Evolutionary conservation across 92 coral and sea anemone species (phyloP), one percentile per base, ranked within the genome.

Genomic region (Porites cylindrica): DNA sequence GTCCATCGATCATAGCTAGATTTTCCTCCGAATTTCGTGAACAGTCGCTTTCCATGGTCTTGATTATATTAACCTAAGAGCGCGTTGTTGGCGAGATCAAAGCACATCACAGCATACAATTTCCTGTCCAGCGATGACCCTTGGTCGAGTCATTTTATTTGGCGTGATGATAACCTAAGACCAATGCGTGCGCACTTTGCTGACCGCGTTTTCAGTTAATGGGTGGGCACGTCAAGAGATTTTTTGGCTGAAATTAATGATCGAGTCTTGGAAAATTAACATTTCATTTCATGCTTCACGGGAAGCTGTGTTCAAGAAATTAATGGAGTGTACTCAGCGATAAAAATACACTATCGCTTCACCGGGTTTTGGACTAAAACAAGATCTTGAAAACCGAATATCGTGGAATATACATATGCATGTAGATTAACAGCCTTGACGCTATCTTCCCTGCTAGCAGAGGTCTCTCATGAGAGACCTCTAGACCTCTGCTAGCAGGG

Each of bases 171-270:
- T 77, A 77, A 78, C 3, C 82, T 60, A 50, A 52, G 21, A 38
- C 58, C 51, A 70, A 29, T 83, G 87, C 87, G 87, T 83, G 87
- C 87, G 87, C 87, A 83, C n/a, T 81, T 51, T 20, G 12, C 20
- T 38, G 12, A 51, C 85, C 76, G 51, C 76, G 53, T 54, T 24
- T 67, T 24, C 26, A 14, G 58, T 83, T 14, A 51, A 14, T 50
- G 53, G 0, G 32, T 29, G 32, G 61, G 51, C 59, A 58, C 69
- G 50, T 58, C 59, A 24, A 10, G 18, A 67, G 7, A 80, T 43
- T 19, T 67, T 68, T 24, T 68, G 53, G 21, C 32, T 58, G 32
- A 66, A 18, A 14, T 51, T 19, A 17, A 10, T 21, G 23, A 21
- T 23, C 0, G 0, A 23, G 24, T 23, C 24, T 23, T 23, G 24